Base-by-base conservation (phyloP, 2,888 invertebrate species). In the Ormyrus pomaceus region DNA sequence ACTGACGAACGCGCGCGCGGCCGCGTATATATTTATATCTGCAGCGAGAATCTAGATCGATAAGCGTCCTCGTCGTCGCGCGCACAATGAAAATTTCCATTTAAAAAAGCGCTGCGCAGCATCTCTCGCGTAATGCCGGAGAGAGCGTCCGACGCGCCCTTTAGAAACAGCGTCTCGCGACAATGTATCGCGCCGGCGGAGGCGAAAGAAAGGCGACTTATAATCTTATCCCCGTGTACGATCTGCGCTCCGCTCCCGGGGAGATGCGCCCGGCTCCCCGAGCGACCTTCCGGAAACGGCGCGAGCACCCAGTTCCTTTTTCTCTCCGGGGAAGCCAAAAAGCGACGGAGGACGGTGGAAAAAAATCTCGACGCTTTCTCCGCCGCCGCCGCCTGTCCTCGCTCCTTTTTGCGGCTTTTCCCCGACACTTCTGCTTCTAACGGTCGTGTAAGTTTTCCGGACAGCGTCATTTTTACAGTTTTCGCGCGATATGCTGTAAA, bases 221-320 rank as follows among this genome's bases (percentile, higher is more conserved):
- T 34, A 51, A 76, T 61, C 69, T 61, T 76, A 69, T 69, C 76
- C 13, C n/a, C 50, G 45, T 2, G 13, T 5, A 53, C 11, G 9
- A 50, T 61, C 62, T 46, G 50, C 13, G 13, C 9, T 2, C 7
- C 34, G 1, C 6, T 46, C 51, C 45, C 19, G 53, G 19, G 9
- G 34, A 4, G 34, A 34, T 1, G 19, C 2, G 34, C 34, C 2
- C 34, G 4, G 34, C 34, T 34, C 34, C 34, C 34, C 34, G 34
- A 34, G 59, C 51, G 51, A 34, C 55, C 53, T 66, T 53, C 72
- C 72, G 72, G 78, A 66, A 72, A 72, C 62, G 53, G 55, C 51
- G 48, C 8, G 9, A 46, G 3, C 58, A 9, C 46, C 64, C 19
- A 46, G 19, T 19, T 11, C 10, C 45, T 34, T 34, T 53, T 9